These are phyloP conservation scores for Amphimallon solstitiale DNA, from an alignment of 2,888 invertebrate species.

Conservation along the genomic window DNA sequence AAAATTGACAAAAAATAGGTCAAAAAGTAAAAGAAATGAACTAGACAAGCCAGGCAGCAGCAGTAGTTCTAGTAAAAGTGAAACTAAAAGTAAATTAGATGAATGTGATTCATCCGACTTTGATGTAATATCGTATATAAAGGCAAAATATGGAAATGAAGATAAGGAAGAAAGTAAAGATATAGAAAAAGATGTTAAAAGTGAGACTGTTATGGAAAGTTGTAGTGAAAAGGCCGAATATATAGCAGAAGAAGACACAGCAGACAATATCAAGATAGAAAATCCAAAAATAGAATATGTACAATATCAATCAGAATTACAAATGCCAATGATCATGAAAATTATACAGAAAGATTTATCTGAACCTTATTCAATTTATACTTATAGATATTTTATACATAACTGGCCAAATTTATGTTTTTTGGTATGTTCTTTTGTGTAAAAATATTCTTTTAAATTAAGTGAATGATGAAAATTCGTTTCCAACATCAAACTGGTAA, in stretches of 20 bases:
- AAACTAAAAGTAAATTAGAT: slow-evolving; percentile 23
- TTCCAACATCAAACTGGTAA: no score
- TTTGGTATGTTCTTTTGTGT: slow-evolving; percentile 71
- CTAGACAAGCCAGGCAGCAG: slow-evolving; percentile 25
- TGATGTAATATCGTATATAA: slow-evolving; percentile 47
- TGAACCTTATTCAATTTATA: slow-evolving; percentile 99
- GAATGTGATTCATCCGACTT: slow-evolving; percentile 44
- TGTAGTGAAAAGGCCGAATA: slow-evolving; percentile 23
- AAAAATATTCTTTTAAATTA: background rate
- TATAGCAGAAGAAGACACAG: slow-evolving; percentile 32
- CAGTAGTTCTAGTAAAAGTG: slow-evolving; percentile 36
- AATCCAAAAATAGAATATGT: slow-evolving; percentile 67
- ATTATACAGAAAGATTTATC: slow-evolving; percentile 99
- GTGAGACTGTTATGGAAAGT: slow-evolving; percentile 34
- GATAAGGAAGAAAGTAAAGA: slow-evolving; percentile 44
- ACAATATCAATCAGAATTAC: slow-evolving; percentile 92
- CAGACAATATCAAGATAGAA: slow-evolving; percentile 39
- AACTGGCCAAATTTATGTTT: slow-evolving; percentile 99
- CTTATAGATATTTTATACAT: slow-evolving; percentile 99
- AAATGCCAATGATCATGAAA: slow-evolving; percentile 99
- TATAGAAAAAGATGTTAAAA: slow-evolving; percentile 46
- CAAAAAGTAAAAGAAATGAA: slow-evolving; percentile 48
- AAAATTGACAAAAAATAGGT: slow-evolving; percentile 42
- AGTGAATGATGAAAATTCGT: background rate
- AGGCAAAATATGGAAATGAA: slow-evolving; percentile 46